Evolutionary conservation across 2,113 vertebrate genomes (phyloP).

Genomic region (Dermatemys mawii): DNA sequence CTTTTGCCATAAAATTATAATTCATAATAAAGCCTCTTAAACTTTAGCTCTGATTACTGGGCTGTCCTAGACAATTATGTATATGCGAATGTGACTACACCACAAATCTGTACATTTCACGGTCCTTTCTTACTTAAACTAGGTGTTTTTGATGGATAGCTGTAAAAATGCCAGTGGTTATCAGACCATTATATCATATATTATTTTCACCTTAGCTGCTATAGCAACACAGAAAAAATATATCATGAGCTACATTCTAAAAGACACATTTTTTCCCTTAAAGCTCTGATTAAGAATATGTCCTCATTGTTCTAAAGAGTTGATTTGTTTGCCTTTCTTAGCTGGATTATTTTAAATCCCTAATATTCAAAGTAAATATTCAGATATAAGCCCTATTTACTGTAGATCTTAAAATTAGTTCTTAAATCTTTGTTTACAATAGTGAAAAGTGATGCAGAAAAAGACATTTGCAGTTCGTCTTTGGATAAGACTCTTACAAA

Average conservation of each 20-base stretch:
- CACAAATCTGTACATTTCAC: neutral
- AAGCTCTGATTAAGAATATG: slow-evolving; percentile 9
- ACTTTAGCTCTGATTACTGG: neutral
- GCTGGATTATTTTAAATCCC: slow-evolving; percentile 28
- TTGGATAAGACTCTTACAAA: slow-evolving; percentile 55
- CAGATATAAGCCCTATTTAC: slow-evolving; percentile 45
- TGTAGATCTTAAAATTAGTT: slow-evolving; percentile 38
- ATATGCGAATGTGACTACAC: neutral
- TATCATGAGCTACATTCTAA: neutral
- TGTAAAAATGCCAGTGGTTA: neutral
- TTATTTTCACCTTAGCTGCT: neutral
- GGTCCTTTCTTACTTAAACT: neutral
- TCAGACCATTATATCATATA: neutral
- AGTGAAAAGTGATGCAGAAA: neutral
- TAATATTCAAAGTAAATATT: slow-evolving; percentile 60
- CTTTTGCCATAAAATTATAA: neutral
- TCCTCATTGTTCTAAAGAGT: slow-evolving; percentile 20
- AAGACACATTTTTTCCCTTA: neutral
- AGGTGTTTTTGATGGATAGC: neutral
- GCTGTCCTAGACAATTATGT: neutral
- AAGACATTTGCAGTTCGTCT: slow-evolving; percentile 5
- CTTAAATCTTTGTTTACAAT: slow-evolving; percentile 41
- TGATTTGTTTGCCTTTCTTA: slow-evolving; percentile 58
- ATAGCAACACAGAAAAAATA: neutral
- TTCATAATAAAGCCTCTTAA: neutral